Base-by-base conservation (phyloP, 2,113 vertebrate species). In the Natator depressus region DNA sequence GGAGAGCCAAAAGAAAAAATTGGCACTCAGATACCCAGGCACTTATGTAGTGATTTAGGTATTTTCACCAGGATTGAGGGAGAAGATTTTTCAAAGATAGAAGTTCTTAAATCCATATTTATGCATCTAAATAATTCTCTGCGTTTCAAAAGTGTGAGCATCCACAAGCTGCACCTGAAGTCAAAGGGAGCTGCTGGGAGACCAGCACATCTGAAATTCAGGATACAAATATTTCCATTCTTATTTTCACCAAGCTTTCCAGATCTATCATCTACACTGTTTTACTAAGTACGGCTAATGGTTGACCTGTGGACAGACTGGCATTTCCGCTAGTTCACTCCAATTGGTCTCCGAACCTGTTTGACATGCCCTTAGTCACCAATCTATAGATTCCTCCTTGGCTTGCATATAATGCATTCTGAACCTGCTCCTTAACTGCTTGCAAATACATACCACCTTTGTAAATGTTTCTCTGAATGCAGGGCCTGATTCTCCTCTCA, bases 261-360 rank as follows among this genome's bases (percentile, higher is more conserved):
- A 5, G 2, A 29, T 95, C 78, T 91, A 62, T 90, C 79, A 84
- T 94, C 83, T 85, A 47, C 38, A 27, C 16, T 57, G 2, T 35
- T 93, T 47, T 88, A 35, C 16, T 11, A 88, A 88, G 10, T 47
- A 31, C 53, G 51, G 6, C 80, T 93, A 27, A 83, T 75, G 46
- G 46, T n/a, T 91, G 89, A 89, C 93, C 85, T 95, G 93, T 84
- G 93, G 93, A 86, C 84, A 55, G 95, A 93, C 72, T 54, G 90
- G 82, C 76, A 94, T 78, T 95, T 95, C 31, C 0, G 20, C 17
- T 81, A 84, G 35, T 91, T 85, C 35, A 10, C 55, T 88, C 25
- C 51, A 86, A 29, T 42, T 76, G 79, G 81, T 78, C 90, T 90
- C 90, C 89, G 92, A 90, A 97, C 84, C 85, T 94, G 85, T 88